Base-by-base conservation (phyloP, 2,888 invertebrate species). In the Cheilosia vulpina region DNA sequence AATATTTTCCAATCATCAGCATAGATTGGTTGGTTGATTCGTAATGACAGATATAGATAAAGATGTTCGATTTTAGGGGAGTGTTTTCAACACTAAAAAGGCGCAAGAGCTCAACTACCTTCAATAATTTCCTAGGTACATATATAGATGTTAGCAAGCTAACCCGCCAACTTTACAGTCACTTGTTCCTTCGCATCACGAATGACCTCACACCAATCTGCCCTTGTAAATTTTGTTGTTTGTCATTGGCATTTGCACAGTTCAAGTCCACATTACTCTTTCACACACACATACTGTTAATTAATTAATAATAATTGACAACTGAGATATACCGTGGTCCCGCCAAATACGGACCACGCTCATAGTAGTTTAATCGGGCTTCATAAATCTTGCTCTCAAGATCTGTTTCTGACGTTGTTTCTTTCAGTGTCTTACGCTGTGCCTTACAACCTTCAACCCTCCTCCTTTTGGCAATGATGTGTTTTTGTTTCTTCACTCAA, bases 401-500 rank as follows among this genome's bases (percentile, higher is more conserved):
- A 75, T 65, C 45, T 68, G 38, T 63, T 55, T 71, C 38, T 47
- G 31, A 43, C 45, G 31, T 41, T 79, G 58, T 83, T 65, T 73
- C 63, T 73, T 58, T 38, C 52, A 41, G 58, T 72, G 76, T 50
- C 17, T 57, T 41, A 34, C 60, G 50, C 45, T 57, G 19, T 43
- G 52, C 41, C 31, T 41, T 43, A 5, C 57, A 84, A 69, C 83
- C 83, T 84, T 84, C 84, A 76, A 84, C 75, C 84, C 60, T 47
- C 71, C 47, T 58, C 55, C 60, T 68, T 57, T 69, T 60, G 83
- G 52, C 76, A 82, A 15, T 19, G 24, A 53, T 17, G 19, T 57
- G 50, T 15, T 31, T 47, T 15, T 34, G 15, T 62, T 38, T 55
- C 41, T 31, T 31, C n/a, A 65, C 66, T 71, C 52, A 50, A 57